Base-by-base conservation (phyloP, 2,888 invertebrate genomes). In the Lymantria dispar region DNA sequence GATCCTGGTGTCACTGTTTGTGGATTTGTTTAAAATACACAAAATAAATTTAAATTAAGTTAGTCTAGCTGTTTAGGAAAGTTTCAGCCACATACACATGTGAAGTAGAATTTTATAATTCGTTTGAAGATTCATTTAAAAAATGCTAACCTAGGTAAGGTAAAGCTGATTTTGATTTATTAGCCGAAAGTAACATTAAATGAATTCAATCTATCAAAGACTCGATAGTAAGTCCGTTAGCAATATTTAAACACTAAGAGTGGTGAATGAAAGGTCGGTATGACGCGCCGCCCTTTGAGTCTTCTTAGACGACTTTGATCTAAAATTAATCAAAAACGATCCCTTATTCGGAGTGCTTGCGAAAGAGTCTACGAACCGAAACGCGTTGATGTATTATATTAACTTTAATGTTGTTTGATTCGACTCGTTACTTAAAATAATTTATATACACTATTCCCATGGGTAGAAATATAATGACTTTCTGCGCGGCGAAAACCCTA, bases 271-370 rank as follows among this genome's bases (percentile, higher is more conserved):
- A 52, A 64, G 51, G 54, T 58, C 46, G 37, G 29, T 39, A 53
- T 58, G 54, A 52, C 50, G 44, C 36, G 38, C 12, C 45, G 50
- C 36, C 56, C 56, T 60, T 60, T 57, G 43, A 56, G 54, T 22
- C 41, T 47, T 50, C 22, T 22, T 41, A 48, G 43, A 45, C 33
- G 54, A 54, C 56, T 62, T 60, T 60, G 54, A 62, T 54, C 45
- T 58, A 50, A 63, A 58, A 59, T 56, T 52, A 55, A 63, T 61
- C 40, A 56, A 48, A 56, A 61, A 56, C 15, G 50, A 47, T 51
- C 52, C 38, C 14, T 66, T 60, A 58, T 41, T 52, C 40, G 50
- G 45, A 59, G 44, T 53, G 48, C 52, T 48, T 49, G 43, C 50
- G 47, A 54, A 55, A 43, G 56, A 42, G 57, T 42, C 50, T 43